Percentiles rank a stretch among this genome's conserved stretches.
Evolutionary conservation across 2,113 vertebrate species (phyloP).

Genomic region (Gymnocephalus cernua): DNA sequence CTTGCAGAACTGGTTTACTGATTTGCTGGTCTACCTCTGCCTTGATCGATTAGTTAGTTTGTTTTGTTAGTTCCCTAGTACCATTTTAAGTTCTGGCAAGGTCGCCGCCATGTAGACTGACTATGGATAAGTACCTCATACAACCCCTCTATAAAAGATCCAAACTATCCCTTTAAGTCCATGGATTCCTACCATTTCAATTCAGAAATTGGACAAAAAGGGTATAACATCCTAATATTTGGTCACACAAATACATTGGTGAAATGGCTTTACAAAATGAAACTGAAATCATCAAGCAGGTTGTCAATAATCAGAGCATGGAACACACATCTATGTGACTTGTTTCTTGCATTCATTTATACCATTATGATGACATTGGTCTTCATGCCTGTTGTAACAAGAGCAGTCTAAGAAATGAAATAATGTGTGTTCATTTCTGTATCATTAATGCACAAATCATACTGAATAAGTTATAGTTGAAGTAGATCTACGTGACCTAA

Average conservation of each 20-base stretch:
- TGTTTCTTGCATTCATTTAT: background rate
- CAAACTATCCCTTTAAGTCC: too few relatives aligned
- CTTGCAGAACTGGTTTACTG: too few relatives aligned
- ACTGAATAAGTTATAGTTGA: background rate
- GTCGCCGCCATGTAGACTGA: too few relatives aligned
- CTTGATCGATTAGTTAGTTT: too few relatives aligned
- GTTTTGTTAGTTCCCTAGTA: too few relatives aligned
- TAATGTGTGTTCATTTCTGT: background rate
- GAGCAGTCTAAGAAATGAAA: background rate
- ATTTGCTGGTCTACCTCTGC: too few relatives aligned
- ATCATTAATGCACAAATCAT: background rate
- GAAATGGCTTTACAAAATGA: background rate
- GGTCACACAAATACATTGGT: too few relatives aligned
- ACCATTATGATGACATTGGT: background rate
- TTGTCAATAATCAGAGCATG: background rate
- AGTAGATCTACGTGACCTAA: background rate
- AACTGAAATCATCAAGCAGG: background rate
- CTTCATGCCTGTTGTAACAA: background rate
- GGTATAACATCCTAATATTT: background rate
- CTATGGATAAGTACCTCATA: too few relatives aligned
- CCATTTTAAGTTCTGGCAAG: too few relatives aligned
- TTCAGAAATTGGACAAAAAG: background rate
- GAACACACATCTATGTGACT: background rate
- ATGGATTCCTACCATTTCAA: background rate
- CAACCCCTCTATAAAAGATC: too few relatives aligned